Evolutionary conservation across 1,140 invertebrate species (phyloP), one percentile per base, ranked within the genome.

Genomic region (Micrasema minimum): DNA sequence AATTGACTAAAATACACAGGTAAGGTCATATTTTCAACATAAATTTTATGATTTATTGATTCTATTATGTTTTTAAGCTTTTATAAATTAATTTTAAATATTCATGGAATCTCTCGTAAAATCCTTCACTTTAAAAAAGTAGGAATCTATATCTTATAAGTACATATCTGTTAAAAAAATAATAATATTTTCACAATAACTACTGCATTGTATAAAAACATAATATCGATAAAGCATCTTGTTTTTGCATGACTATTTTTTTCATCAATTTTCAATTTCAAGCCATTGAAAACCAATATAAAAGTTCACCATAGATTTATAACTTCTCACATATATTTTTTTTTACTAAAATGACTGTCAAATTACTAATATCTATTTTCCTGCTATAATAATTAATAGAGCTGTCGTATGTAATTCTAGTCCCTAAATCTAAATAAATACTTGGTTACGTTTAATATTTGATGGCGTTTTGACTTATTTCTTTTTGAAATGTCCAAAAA

Each of bases 71-170:
- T 48, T 48, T 53, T 26, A 12, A 53, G 22, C 10, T 5, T 48
- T 14, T 18, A 48, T 48, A 14, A 48, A 9, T 48, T 48, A 14
- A 9, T 48, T 48, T 20, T 48, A 48, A 1, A 2, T 48, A 18
- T 20, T 48, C 10, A 48, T 20, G 12, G 10, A 43, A 5, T 68
- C 66, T 68, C 53, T 68, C 66, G 59, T 59, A 68, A 14, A 31
- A 23, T 55, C 3, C 16, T 10, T 14, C 26, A 18, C 14, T 59
- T 23, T 48, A 59, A 38, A 45, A 62, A 51, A 7, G 38, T 69
- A 69, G 62, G 67, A 51, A 69, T 55, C n/a, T 37, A 69, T 69
- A 69, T 69, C 67, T 55, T 38, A 69, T 61, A 51, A 62, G 22
- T 46, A 69, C 67, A 69, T 69, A 69, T 69, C 67, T 69, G 22